Evolutionary conservation across 2,888 invertebrate species (phyloP), one percentile per base, ranked within the genome.

Genomic region (Thereva nobilitata): DNA sequence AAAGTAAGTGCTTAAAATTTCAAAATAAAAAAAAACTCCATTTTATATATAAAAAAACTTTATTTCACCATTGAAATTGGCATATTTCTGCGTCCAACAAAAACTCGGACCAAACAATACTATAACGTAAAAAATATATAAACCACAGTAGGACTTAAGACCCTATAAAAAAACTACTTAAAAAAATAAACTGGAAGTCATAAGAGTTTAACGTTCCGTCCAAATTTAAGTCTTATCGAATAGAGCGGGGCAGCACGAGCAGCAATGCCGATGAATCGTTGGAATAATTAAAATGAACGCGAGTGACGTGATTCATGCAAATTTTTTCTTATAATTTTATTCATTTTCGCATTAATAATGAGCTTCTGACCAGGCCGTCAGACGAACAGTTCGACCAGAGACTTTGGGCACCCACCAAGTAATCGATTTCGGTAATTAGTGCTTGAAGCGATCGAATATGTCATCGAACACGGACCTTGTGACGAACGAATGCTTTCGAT

Each of bases 141-240:
- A 23, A 23, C 23, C 23, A 23, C 23, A 23, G 23, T 23, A 23
- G 23, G 23, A 23, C 23, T 23, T 23, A 23, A 23, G 23, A 23
- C 23, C 1, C 23, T 23, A 23, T 23, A 23, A 23, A 23, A 23
- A 23, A 23, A 23, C 23, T 59, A 47, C 47, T 45, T 35, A 47
- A 47, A n/a, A 6, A 38, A 53, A 59, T 50, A 34, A 50, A 50
- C 50, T 34, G 23, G 45, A 45, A 45, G 9, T 57, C 12, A 37
- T 47, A 35, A 57, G 35, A 47, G 10, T 59, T 44, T 57, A 44
- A 45, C 34, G 45, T 7, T 23, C 23, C 23, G 12, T 35, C 57
- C 47, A 59, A 59, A 59, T 59, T 47, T 59, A 59, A 59, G 57
- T 59, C 57, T 59, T 59, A 59, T 47, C 45, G 47, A 47, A 59